Evolutionary conservation across 2,797 vertebrate genomes (phyloP), one percentile per base, ranked within the genome.

Genomic region (Chaetophractus vellerosus): DNA sequence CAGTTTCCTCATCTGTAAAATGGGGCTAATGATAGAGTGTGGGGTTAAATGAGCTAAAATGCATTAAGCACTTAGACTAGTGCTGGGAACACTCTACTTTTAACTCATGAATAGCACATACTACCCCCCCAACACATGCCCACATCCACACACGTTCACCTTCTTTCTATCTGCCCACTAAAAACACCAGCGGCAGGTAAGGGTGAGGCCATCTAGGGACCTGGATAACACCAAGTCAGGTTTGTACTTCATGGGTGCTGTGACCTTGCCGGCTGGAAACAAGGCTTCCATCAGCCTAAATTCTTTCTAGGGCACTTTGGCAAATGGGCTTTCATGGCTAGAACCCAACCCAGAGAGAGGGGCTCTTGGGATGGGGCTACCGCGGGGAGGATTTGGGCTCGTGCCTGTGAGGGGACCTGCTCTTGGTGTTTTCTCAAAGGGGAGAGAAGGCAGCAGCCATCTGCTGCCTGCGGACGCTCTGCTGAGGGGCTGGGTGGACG

Each of bases 351-450:
- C 11, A 26, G 11, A 69, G 59, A 90, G n/a, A 71, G 2, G 55
- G 16, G 41, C 38, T 61, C 48, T 68, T 12, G 7, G n/a, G 55
- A 75, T 3, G 10, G 5, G 48, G 48, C 38, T 69, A 5, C 1
- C 11, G 1, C 1, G 1, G 26, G 7, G 24, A 10, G 18, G 19
- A 41, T 74, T 59, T 24, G 45, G 33, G 28, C n/a, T 69, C 9
- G 1, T 38, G 28, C 23, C 15, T 28, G 21, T 55, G 0, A 0
- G 41, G 45, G 26, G 38, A 41, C 16, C 24, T 55, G n/a, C 3
- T 8, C 12, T 24, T 74, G 33, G 26, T 45, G 7, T n/a, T 68
- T 41, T 10, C n/a, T 10, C n/a, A 1, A 36, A 88, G 72, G 8
- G 26, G 71, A 45, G 28, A 72, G 75, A 61, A 19, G n/a, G 57